Evolutionary conservation across 2,113 vertebrate species (phyloP).

Genomic region (pig (Sus scrofa)): DNA sequence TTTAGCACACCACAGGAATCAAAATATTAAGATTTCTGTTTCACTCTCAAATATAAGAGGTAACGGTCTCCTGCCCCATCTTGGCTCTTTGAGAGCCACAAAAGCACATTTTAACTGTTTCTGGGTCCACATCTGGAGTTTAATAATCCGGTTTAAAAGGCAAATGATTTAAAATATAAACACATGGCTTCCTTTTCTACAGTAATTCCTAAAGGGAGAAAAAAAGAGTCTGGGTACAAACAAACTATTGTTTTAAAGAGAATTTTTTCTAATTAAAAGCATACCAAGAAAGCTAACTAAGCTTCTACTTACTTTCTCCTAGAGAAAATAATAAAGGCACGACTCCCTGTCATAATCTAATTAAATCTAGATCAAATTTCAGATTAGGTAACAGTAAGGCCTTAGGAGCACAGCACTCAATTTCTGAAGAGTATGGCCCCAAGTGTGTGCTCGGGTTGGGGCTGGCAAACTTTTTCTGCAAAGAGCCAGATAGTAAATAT

Average conservation of each 20-base stretch:
- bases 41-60: neutral
- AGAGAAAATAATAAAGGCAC: constrained; percentile 53
- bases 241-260: constrained; percentile 64
- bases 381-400: neutral
- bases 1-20: neutral
- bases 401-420: neutral
- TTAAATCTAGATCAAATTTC: constrained; percentile 33
- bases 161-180: constrained; percentile 76
- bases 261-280: constrained; percentile 54
- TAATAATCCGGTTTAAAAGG: constrained; percentile 66
- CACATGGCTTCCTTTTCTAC: constrained; percentile 59
- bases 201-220: constrained; percentile 13
- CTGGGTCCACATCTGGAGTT: constrained; percentile 67
- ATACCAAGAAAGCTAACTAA: constrained; percentile 58
- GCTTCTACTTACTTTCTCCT: constrained; percentile 64
- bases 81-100: neutral
- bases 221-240: constrained; percentile 57
- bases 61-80: neutral
- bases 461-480: neutral
- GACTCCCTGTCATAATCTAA: neutral
- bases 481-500: neutral
- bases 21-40: constrained; percentile 28
- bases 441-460: neutral
- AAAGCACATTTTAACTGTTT: constrained; percentile 49
- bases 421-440: neutral